Percentiles rank a stretch among this genome's conserved stretches.
Evolutionary conservation across 2,888 invertebrate genomes (phyloP).

Genomic region (Anaspis maculata): DNA sequence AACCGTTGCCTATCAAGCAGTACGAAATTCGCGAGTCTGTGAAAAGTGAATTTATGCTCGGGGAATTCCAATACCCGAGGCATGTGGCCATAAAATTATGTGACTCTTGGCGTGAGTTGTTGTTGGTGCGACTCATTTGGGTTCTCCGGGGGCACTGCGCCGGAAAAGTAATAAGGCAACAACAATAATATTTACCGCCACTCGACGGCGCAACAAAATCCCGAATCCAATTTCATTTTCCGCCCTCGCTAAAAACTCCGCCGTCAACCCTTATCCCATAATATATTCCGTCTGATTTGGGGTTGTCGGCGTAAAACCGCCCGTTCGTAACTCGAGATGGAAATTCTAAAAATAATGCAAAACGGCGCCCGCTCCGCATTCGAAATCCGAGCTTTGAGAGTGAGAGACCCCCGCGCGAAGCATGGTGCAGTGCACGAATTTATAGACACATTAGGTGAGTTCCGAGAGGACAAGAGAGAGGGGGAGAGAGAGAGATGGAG

Average conservation of each 20-base stretch:
- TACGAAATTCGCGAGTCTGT: too few species aligned
- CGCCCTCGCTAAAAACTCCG: conserved; percentile 18
- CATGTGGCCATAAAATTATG: too few species aligned
- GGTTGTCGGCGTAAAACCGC: conserved; percentile 21
- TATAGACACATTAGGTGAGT: conserved; percentile 30
- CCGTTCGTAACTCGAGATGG: conserved; percentile 23
- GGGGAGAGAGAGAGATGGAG: too few species aligned
- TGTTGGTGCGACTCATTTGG: too few species aligned
- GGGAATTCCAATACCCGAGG: too few species aligned
- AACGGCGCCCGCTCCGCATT: conserved; percentile 18
- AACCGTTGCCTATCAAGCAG: too few species aligned
- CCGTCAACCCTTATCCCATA: conserved; percentile 28
- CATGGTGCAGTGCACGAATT: conserved; percentile 25
- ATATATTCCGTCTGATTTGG: conserved; percentile 31
- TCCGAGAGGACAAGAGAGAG: too few species aligned
- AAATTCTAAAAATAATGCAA: conserved; percentile 29
- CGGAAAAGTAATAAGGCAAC: conserved; percentile 19
- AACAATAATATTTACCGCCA: conserved; percentile 23
- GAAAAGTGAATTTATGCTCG: too few species aligned
- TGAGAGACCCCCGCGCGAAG: conserved; percentile 7
- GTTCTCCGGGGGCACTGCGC: too few species aligned
- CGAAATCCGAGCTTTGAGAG: conserved; percentile 17
- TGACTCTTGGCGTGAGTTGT: too few species aligned
- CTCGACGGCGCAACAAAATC: conserved; percentile 21
- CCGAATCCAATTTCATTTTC: conserved; percentile 27